Base-by-base conservation (phyloP, 2,888 invertebrate genomes). In the Sinopyrophorus schimmeli region DNA sequence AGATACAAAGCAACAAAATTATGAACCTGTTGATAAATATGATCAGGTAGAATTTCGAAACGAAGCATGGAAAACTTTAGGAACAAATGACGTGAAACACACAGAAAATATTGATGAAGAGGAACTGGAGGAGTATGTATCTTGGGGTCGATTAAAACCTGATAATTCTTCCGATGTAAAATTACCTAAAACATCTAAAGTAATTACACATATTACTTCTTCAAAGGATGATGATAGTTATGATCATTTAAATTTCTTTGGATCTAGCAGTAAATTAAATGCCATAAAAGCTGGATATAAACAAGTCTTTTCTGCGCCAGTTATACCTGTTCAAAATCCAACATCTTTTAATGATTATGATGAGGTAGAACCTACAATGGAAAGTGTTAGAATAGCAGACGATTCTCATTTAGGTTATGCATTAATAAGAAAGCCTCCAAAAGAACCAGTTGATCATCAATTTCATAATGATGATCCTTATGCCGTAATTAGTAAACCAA, bases 341-440 rank as follows among this genome's bases (percentile, higher is more conserved):
- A 66, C 67, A 5, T 62, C 66, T 10, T 83, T 83, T 75, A 87
- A 86, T 69, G 87, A 88, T 69, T 89, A 89, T 67, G 89, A 89
- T 69, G 80, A 87, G 64, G 87, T 89, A 39, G 74, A 74, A 49
- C 61, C 66, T 7, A 81, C 81, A 55, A 81, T 82, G 72, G 83
- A 85, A 60, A 77, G 85, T 27, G 84, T 83, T 26, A 79, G 89
- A 59, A 73, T 86, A 58, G 88, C 88, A 27, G 89, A 90, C 67
- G 89, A 90, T 65, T 88, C 87, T 49, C 86, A 87, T 72, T 77
- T 85, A 57, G 89, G 90, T 1, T 89, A 90, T 69, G 89, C 89
- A 3, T 80, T 87, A 67, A 82, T 89, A 48, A 76, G 88, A 32
- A 89, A 89, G 68, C 76, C 81, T 1, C 75, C 76, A 26, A 77